These are phyloP conservation scores for Corythaixoides concolor DNA, from an alignment of 2,113 vertebrate genomes.

Conservation along the genomic window DNA sequence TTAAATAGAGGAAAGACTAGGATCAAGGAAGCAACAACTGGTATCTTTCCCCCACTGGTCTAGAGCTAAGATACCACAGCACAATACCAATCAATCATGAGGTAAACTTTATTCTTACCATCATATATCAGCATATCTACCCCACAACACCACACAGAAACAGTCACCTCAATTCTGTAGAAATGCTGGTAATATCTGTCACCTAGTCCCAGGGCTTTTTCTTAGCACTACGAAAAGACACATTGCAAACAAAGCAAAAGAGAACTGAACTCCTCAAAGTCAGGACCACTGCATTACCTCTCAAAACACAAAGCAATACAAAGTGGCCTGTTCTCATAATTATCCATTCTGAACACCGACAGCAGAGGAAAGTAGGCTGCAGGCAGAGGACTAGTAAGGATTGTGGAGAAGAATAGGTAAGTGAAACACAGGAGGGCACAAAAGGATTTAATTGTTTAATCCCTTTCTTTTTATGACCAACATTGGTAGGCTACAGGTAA, in stretches of 20 bases:
- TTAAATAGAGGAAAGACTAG: neutral
- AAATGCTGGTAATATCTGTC: neutral
- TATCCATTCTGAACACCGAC: neutral
- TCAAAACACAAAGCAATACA: neutral
- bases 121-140: neutral
- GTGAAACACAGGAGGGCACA: neutral
- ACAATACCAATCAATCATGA: neutral
- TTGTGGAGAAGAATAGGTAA: neutral
- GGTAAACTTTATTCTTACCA: neutral
- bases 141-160: neutral
- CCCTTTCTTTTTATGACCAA: neutral
- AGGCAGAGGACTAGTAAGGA: neutral
- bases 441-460: neutral
- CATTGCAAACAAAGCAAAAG: neutral
- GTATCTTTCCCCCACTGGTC: neutral
- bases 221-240: neutral
- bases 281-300: neutral
- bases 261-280: neutral
- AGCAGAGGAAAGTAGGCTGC: neutral
- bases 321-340: neutral
- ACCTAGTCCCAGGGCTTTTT: neutral
- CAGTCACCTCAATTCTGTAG: neutral
- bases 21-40: neutral
- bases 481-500: neutral
- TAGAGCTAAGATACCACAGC: neutral